Conservation (phyloP, 2,888 invertebrate genomes). For the Caenorhabditis japonica region DNA sequence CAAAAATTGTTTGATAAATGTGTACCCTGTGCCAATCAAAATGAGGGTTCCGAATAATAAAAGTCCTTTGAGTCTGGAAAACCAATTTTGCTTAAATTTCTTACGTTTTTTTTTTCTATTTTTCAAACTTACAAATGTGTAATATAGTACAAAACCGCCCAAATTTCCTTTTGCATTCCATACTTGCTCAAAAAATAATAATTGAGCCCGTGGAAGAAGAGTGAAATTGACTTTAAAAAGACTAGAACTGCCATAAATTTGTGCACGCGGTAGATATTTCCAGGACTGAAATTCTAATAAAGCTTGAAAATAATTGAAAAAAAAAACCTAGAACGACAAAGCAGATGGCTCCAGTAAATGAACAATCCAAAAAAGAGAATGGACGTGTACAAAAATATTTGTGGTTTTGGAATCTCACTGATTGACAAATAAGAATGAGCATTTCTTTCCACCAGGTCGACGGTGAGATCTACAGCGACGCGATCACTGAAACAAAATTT, state of each 20-base stretch:
- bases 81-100: neutral
- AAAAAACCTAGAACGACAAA: slow-evolving; percentile 82
- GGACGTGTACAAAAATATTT: slow-evolving; percentile 91
- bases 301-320: neutral
- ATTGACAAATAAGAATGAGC: slow-evolving; percentile 77
- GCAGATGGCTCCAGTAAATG: slow-evolving; percentile 90
- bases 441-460: slow-evolving; percentile 90
- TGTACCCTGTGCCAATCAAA: slow-evolving; percentile 97
- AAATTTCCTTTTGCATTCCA: slow-evolving; percentile 94
- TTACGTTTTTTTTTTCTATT: neutral
- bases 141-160: slow-evolving; percentile 96
- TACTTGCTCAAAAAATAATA: slow-evolving; percentile 90
- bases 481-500: slow-evolving; percentile 71
- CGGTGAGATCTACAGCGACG: slow-evolving; percentile 74
- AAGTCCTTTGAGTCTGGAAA: slow-evolving; percentile 86
- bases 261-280: slow-evolving; percentile 89
- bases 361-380: slow-evolving; percentile 90
- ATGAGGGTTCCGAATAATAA: slow-evolving; percentile 95
- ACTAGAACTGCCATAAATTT: slow-evolving; percentile 95
- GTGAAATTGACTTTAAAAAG: slow-evolving; percentile 85
- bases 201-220: slow-evolving; percentile 90
- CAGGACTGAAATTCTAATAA: slow-evolving; percentile 73
- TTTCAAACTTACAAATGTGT: slow-evolving; percentile 87
- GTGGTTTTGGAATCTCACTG: slow-evolving; percentile 94
- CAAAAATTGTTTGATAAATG: slow-evolving; percentile 96